Conservation (phyloP, 2,888 invertebrate species). For the Mimachlamys varia region DNA sequence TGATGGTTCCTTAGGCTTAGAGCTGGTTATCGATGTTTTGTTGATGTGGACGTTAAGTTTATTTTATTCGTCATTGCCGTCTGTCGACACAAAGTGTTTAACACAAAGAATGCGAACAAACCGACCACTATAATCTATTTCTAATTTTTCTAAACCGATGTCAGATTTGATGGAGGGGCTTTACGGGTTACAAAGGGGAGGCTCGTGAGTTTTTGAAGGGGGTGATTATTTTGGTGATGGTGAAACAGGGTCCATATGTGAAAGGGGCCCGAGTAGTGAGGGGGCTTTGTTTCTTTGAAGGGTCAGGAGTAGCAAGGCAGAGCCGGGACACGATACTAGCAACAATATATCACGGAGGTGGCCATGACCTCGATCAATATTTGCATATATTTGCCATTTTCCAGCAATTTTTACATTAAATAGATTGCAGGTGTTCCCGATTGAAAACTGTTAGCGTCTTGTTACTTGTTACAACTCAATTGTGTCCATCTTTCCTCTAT, state of each 20-base stretch:
- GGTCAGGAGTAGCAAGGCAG: not conserved
- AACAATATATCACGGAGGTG: not conserved
- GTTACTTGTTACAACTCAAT: not conserved
- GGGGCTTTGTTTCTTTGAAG: not conserved
- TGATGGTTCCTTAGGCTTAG: not conserved
- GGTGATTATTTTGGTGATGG: slow-evolving; percentile 1
- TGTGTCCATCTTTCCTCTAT: not conserved
- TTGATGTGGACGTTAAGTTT: not conserved
- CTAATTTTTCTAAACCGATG: not conserved
- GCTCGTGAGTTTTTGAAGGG: not conserved
- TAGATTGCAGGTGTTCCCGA: not conserved
- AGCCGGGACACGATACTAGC: not conserved
- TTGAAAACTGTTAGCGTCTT: not conserved
- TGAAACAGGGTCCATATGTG: slow-evolving; percentile 16
- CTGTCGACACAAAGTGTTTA: not conserved
- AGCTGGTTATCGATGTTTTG: not conserved
- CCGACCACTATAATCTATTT: slow-evolving; percentile 27
- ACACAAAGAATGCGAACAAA: not conserved
- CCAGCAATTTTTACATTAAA: not conserved
- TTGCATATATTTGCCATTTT: not conserved
- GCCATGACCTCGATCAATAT: not conserved
- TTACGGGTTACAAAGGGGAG: not conserved
- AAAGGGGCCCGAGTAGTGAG: not conserved
- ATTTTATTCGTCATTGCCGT: not conserved
- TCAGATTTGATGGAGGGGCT: slow-evolving; percentile 31